Evolutionary conservation across 2,888 invertebrate genomes (phyloP).

Genomic region (Timema podura): DNA sequence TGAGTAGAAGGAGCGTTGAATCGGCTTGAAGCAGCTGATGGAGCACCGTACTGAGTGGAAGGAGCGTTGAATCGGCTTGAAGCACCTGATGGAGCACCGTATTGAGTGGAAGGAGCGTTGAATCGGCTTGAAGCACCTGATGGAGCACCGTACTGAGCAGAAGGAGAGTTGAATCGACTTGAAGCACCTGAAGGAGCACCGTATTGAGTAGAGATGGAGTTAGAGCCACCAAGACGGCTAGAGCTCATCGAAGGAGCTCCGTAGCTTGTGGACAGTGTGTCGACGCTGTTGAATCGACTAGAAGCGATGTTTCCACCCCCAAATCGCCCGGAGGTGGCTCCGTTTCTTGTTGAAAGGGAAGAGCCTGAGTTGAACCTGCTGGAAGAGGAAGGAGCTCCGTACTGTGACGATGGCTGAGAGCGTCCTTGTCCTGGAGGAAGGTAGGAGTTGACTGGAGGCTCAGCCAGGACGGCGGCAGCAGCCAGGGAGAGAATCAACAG

Average conservation of each 20-base stretch:
- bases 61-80: too few species aligned
- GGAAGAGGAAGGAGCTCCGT: slow-evolving; percentile 22
- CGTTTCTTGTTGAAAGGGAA: slow-evolving; percentile 40
- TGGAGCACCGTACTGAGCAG: slow-evolving; percentile 26
- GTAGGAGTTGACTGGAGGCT: too few species aligned
- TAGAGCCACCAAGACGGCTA: background rate
- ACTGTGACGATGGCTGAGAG: slow-evolving; percentile 9
- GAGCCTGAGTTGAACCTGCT: slow-evolving; percentile 15
- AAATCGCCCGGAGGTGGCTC: slow-evolving; percentile 30
- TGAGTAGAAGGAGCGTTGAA: too few species aligned
- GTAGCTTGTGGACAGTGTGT: slow-evolving; percentile 25
- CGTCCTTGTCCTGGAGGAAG: too few species aligned
- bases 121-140: slow-evolving; percentile 22
- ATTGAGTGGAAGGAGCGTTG: slow-evolving; percentile 14
- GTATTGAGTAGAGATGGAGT: slow-evolving; percentile 21
- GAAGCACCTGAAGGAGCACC: slow-evolving; percentile 26
- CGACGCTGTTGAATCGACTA: slow-evolving; percentile 11
- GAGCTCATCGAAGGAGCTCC: slow-evolving; percentile 22
- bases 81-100: background rate
- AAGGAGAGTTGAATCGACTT: slow-evolving; percentile 17
- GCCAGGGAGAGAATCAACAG: too few species aligned
- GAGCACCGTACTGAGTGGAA: too few species aligned
- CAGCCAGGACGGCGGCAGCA: too few species aligned
- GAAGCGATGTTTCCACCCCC: background rate
- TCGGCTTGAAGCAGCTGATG: too few species aligned